Evolutionary conservation across 2,113 vertebrate species (phyloP).

Genomic region (Apodemus speciosus): DNA sequence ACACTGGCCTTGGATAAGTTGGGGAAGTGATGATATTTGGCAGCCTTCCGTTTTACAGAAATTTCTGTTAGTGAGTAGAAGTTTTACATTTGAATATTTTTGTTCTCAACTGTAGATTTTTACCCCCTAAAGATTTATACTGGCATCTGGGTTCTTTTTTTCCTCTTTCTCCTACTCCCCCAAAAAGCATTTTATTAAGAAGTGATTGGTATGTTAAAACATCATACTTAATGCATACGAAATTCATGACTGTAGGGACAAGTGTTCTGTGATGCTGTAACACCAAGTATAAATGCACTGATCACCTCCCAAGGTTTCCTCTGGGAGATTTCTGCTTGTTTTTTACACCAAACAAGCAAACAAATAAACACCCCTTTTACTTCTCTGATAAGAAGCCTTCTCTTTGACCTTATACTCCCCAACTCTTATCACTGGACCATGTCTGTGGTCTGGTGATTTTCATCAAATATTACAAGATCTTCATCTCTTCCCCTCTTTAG

Average conservation of each 20-base stretch:
- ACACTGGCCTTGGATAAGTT: not conserved
- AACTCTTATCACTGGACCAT: slow-evolving; percentile 6
- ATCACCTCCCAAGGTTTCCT: not conserved
- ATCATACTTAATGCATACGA: not conserved
- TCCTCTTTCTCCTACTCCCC: not conserved
- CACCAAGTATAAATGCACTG: not conserved
- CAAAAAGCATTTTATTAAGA: not conserved
- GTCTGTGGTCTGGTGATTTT: slow-evolving; percentile 18
- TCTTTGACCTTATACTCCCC: not conserved
- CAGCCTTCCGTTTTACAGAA: slow-evolving; percentile 13
- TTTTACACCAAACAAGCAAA: not conserved
- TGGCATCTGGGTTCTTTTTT: not conserved
- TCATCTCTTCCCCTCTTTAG: not conserved
- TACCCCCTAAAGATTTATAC: not conserved
- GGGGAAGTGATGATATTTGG: not conserved
- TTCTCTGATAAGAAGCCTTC: not conserved
- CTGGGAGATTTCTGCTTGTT: not conserved
- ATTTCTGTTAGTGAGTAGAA: slow-evolving; percentile 46
- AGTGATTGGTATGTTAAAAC: not conserved
- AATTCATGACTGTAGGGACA: not conserved
- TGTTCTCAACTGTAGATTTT: not conserved
- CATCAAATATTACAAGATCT: not conserved
- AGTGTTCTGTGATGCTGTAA: not conserved
- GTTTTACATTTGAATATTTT: slow-evolving; percentile 51
- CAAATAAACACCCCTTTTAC: not conserved